Evolutionary conservation across 2,113 vertebrate genomes (phyloP).

Genomic region (Pardalotus punctatus): DNA sequence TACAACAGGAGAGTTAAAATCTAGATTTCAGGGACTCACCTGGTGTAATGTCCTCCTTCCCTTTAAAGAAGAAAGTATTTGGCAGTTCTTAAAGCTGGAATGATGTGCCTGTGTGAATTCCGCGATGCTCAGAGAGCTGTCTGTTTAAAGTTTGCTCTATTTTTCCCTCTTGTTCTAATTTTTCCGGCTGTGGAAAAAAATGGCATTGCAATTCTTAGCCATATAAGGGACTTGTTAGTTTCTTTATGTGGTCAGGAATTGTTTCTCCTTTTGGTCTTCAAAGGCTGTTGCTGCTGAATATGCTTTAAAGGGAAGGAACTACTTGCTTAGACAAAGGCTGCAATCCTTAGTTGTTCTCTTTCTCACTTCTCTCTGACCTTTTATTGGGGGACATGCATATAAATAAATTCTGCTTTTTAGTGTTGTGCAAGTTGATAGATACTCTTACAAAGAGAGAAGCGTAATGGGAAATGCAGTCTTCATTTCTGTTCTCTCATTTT

Average conservation of each 20-base stretch:
- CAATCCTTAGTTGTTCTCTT: slow-evolving; percentile 10
- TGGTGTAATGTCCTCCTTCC: slow-evolving; percentile 49
- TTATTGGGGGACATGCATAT: not conserved
- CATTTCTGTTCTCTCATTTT: slow-evolving; percentile 23
- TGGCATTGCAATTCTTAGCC: not conserved
- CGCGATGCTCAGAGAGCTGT: not conserved
- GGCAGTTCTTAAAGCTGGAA: slow-evolving; percentile 18
- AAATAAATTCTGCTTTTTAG: slow-evolving; percentile 19
- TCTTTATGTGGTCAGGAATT: slow-evolving; percentile 45
- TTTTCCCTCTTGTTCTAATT: slow-evolving; percentile 43
- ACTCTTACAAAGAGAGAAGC: not conserved
- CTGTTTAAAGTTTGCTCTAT: slow-evolving; percentile 41
- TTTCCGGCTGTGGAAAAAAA: not conserved
- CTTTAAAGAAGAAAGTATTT: slow-evolving; percentile 48
- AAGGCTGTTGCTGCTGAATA: not conserved
- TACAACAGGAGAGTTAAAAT: slow-evolving; percentile 41
- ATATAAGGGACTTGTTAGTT: slow-evolving; percentile 51
- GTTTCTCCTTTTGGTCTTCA: slow-evolving; percentile 52
- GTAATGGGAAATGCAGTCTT: slow-evolving; percentile 37
- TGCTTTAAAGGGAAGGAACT: slow-evolving; percentile 27
- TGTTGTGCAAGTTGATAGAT: not conserved
- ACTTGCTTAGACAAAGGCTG: not conserved
- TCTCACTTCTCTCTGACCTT: slow-evolving; percentile 15
- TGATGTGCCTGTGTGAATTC: slow-evolving; percentile 22
- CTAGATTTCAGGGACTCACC: slow-evolving; percentile 40